Evolutionary conservation across 92 coral and sea anemone species (phyloP).

Genomic region (Epizoanthus fatuus): DNA sequence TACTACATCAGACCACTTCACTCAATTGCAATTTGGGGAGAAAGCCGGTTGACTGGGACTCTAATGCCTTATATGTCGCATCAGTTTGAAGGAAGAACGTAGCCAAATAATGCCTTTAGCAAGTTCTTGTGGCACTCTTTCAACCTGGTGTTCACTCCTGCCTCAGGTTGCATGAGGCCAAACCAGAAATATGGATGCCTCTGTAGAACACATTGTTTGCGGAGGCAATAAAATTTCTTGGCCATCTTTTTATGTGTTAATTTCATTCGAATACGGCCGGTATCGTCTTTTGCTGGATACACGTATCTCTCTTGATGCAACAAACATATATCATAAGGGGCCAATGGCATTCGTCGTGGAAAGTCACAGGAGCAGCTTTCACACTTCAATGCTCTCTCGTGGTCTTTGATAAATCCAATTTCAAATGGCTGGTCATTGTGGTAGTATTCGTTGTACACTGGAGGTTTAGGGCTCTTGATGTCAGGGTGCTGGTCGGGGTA

Average conservation of each 20-base stretch:
- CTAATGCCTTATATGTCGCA: too few relatives aligned
- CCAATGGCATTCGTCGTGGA: not conserved
- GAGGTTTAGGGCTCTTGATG: not conserved
- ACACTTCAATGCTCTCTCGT: not conserved
- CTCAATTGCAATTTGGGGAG: too few relatives aligned
- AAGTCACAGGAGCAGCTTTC: not conserved
- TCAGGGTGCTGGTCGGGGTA: not conserved
- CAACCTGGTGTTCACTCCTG: not conserved
- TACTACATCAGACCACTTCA: too few relatives aligned
- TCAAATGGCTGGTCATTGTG: not conserved
- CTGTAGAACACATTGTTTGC: not conserved
- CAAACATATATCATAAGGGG: too few relatives aligned
- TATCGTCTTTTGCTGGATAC: not conserved
- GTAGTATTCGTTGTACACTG: not conserved
- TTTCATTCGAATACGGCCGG: not conserved
- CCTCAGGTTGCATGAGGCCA: not conserved
- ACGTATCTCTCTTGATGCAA: not conserved
- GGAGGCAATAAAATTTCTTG: not conserved
- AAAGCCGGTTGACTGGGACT: too few relatives aligned
- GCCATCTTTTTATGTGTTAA: not conserved
- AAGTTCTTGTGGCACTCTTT: not conserved
- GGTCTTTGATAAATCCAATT: not conserved
- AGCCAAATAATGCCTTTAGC: not conserved
- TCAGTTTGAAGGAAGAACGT: not conserved
- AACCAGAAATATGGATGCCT: constrained; percentile 5